phyloP scores from a whole-genome alignment of 2,113 vertebrate genomes.

The Electrona antarctica region DNA sequence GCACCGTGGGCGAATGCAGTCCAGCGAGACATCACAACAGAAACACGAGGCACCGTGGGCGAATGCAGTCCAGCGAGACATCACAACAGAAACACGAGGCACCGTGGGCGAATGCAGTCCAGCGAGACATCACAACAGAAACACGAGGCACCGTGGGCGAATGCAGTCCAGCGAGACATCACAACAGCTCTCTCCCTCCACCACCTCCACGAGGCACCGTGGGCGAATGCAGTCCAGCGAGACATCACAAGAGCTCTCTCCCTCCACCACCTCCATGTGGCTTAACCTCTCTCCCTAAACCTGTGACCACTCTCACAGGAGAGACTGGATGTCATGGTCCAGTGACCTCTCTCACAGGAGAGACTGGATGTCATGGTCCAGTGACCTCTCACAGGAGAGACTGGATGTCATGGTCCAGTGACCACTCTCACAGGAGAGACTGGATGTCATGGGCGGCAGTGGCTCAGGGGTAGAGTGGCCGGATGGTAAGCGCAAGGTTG shows the following conservation, averaged over 20 bases:
- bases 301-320: neutral
- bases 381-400: neutral
- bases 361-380: neutral
- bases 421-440: too few relatives aligned
- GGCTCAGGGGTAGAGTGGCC: too few relatives aligned
- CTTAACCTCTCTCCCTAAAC: slow-evolving; percentile 31
- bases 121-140: too few relatives aligned
- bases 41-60: neutral
- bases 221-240: slow-evolving; percentile 1
- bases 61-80: slow-evolving; percentile 8
- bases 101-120: too few relatives aligned
- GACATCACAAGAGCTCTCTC: slow-evolving; percentile 13
- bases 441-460: too few relatives aligned
- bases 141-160: neutral
- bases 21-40: too few relatives aligned
- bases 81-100: slow-evolving; percentile 10
- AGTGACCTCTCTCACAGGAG: neutral
- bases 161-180: slow-evolving; percentile 14
- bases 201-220: neutral
- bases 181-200: slow-evolving; percentile 15
- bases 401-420: too few relatives aligned
- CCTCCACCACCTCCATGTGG: neutral
- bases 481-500: too few relatives aligned
- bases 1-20: too few relatives aligned
- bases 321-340: too few relatives aligned